phyloP scores from a whole-genome alignment of 2,888 invertebrate genomes.

The Tethea ocularis region DNA sequence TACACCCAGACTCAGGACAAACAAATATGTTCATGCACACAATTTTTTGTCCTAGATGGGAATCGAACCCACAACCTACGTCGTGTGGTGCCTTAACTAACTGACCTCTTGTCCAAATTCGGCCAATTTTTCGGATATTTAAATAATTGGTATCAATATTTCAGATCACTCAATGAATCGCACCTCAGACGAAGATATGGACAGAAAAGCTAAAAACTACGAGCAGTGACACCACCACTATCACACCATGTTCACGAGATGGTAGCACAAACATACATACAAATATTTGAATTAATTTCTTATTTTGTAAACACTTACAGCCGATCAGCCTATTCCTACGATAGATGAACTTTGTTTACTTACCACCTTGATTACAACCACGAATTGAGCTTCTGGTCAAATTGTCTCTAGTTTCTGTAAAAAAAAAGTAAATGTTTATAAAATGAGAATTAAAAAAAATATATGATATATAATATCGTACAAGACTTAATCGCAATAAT shows the following conservation, averaged over 20 bases:
- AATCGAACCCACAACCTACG: too few species aligned
- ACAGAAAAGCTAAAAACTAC: conserved; percentile 75
- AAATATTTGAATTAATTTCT: conserved; percentile 16
- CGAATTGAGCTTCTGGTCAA: not conserved
- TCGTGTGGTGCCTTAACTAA: too few species aligned
- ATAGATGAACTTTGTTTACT: too few species aligned
- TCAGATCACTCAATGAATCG: conserved; percentile 78
- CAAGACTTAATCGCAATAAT: not conserved
- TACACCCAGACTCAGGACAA: too few species aligned
- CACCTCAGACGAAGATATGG: conserved; percentile 74
- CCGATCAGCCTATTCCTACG: too few species aligned
- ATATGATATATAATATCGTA: not conserved
- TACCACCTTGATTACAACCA: too few species aligned
- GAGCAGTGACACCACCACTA: conserved; percentile 64
- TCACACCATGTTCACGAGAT: conserved; percentile 26
- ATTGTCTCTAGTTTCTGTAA: not conserved
- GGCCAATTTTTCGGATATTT: not conserved
- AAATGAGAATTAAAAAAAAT: not conserved
- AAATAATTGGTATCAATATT: conserved; percentile 15
- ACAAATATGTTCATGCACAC: too few species aligned
- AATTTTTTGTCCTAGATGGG: too few species aligned
- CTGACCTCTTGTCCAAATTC: too few species aligned
- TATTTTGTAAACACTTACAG: not conserved
- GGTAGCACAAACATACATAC: conserved; percentile 32
- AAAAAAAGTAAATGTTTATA: not conserved